phyloP scores from a whole-genome alignment of 2,113 vertebrate species.

The Gila orcuttii region DNA sequence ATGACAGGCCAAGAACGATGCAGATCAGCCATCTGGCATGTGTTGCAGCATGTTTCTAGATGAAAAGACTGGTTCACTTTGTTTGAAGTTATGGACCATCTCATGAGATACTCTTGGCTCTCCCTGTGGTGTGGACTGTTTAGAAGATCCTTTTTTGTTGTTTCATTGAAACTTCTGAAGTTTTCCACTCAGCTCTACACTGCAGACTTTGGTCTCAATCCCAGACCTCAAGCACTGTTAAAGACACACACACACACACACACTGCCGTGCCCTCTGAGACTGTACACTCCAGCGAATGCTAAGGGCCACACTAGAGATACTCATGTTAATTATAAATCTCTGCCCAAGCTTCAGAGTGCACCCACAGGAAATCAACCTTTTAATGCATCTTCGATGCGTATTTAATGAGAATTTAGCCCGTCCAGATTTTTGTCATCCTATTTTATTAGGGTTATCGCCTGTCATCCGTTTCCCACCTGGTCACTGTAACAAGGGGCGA shows the following conservation, averaged over 20 bases:
- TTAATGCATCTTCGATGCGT: constrained; percentile 78
- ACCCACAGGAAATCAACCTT: constrained; percentile 76
- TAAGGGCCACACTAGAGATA: constrained; percentile 4
- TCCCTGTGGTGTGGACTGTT: not conserved
- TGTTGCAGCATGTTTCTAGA: not conserved
- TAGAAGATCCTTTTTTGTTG: constrained; percentile 1
- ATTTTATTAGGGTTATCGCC: constrained; percentile 70
- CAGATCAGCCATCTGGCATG: not conserved
- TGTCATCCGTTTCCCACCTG: constrained; percentile 51
- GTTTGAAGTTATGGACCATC: constrained; percentile 33
- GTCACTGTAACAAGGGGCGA: not conserved
- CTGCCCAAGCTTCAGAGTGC: constrained; percentile 62
- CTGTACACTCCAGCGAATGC: constrained; percentile 24
- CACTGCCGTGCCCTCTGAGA: not conserved
- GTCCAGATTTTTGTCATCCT: constrained; percentile 69
- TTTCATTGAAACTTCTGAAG: constrained; percentile 37
- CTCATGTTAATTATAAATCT: constrained; percentile 70
- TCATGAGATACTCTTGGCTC: not conserved
- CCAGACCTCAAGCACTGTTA: constrained; percentile 11
- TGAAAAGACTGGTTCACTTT: constrained; percentile 24
- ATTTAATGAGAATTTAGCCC: constrained; percentile 81
- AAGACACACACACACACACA: constrained; percentile 33
- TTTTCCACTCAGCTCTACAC: not conserved
- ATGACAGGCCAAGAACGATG: constrained; percentile 30
- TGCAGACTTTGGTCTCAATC: not conserved